Evolutionary conservation across 2,888 invertebrate species (phyloP), one percentile per base, ranked within the genome.

Genomic region (Chouioia cunea): DNA sequence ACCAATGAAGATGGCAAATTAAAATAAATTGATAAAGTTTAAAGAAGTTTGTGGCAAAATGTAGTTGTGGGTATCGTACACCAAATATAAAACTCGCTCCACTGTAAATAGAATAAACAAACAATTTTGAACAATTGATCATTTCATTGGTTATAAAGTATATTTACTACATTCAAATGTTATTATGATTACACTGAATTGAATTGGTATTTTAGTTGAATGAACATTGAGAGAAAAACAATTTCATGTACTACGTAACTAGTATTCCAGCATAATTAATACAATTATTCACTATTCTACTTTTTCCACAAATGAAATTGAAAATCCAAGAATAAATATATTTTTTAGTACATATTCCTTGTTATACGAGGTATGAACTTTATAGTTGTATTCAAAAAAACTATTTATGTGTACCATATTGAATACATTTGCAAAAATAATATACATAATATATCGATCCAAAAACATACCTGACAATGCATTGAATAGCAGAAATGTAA

Each of bases 1-100:
- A 86, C 87, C 88, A 88, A 77, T 88, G 87, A 71, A 87, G 85
- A 78, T 88, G 88, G 76, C 87, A 87, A 76, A 88, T 86, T 23
- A 87, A 80, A 63, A 87, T 81, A 67, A 88, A 87, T 77, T 88
- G 87, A 27, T 87, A 76, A 50, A 88, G 80, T 75, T 88, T 88
- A 15, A 87, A 81, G 76, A 86, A 87, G 73, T 86, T 86, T 2
- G 87, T 83, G 1, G 84, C 81, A 77, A 88, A 87, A 76, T 88
- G 87, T 70, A 88, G 77, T 77, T 88, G 87, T 2, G 86, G 85
- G 72, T 86, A 86, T 52, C 82, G 81, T 62, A 77, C 79, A 3
- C 86, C 85, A 44, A 86, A 78, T 59, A 87, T 77, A 80, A 87
- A 87, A 78, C 86, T 86, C 6, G 86, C 81, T 65, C 83, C 83